Base-by-base conservation (phyloP, 2,797 vertebrate species). In the Adrianichthys oophorus region DNA sequence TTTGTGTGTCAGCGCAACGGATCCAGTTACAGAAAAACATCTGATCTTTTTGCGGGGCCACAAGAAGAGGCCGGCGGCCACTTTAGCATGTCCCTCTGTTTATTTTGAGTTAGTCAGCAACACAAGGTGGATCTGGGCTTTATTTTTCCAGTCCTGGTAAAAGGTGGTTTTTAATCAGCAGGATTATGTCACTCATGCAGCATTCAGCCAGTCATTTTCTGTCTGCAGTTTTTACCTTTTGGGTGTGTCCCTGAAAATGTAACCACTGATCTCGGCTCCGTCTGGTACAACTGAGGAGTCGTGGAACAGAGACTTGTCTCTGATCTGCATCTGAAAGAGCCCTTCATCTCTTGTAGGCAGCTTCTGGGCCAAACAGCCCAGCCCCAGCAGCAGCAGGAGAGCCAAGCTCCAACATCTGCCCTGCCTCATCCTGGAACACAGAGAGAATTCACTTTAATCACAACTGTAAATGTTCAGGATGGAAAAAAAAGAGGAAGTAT, bases 261-360 rank as follows among this genome's bases (percentile, higher is more conserved):
- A 98, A 74, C 96, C 94, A 45, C 93, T 98, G 78, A 99, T 95
- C 88, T 99, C 97, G 0, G 97, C 97, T 79, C 98, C 97, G 0
- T 99, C 98, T 0, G 98, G 98, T 72, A 99, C 90, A 65, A 98
- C 93, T 0, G 97, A 95, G 0, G 97, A 96, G 86, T 98, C 95
- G 0, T 98, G 96, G 69, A 97, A 98, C 73, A 95, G 87, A 0
- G 94, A 85, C 76, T 98, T 98, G 90, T 99, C 95, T 76, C 90
- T 91, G 79, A 98, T 96, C 90, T 99, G 98, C 95, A 96, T 96
- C 90, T 99, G 98, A 82, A 99, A 99, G 72, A 98, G 94, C 17
- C 95, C 95, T 75, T 99, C 98, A 62, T 99, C 96, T 57, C 98
- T 92, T 0, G 98, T 99, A 45, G 98, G 98, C 17, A 99, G 63